Conservation (phyloP, 2,888 invertebrate genomes). For the Terebella lapidaria region DNA sequence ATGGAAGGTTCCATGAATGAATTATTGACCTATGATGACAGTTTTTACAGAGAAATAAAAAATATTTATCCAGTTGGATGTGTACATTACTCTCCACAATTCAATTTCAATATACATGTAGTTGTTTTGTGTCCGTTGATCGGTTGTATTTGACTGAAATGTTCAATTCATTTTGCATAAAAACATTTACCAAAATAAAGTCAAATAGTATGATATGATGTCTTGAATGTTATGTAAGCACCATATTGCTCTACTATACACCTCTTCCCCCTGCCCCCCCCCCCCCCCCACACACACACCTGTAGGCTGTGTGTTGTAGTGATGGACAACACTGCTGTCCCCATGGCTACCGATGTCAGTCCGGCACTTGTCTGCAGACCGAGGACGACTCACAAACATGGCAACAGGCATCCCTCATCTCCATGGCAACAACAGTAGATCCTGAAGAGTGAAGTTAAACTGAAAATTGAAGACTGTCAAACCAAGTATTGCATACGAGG, state of each 20-base stretch:
- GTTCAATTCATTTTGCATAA: not conserved
- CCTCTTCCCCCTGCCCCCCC: not conserved
- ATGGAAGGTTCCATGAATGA: not conserved
- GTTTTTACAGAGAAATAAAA: no score
- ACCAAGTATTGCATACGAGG: no score
- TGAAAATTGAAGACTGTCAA: no score
- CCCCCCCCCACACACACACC: no score
- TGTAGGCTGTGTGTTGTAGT: slow-evolving; percentile 26
- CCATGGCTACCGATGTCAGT: slow-evolving; percentile 29
- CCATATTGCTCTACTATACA: not conserved
- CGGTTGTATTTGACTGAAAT: not conserved
- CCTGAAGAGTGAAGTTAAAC: no score
- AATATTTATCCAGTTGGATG: not conserved
- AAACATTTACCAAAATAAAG: not conserved
- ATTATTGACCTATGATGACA: no score
- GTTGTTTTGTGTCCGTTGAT: no score
- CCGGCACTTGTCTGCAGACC: not conserved
- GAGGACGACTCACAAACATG: not conserved
- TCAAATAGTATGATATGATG: not conserved
- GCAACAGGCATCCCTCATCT: no score
- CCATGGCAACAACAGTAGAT: no score
- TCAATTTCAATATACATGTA: not conserved
- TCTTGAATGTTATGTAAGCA: no score
- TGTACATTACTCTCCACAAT: not conserved
- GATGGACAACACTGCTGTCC: slow-evolving; percentile 43